Evolutionary conservation across 2,888 invertebrate species (phyloP), one percentile per base, ranked within the genome.

Genomic region (Lithophane semibrunnea): DNA sequence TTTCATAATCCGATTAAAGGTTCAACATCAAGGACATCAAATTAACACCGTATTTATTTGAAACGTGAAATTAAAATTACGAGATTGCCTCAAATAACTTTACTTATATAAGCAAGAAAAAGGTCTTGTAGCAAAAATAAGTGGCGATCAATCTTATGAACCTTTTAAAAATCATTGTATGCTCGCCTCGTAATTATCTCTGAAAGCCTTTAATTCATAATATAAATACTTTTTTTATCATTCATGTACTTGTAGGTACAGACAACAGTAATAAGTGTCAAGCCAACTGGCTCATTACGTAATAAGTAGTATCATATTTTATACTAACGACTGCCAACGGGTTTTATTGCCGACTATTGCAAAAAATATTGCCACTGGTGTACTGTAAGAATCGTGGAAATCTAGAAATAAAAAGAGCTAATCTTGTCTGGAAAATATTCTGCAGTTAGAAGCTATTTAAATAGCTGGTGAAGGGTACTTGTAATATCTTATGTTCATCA

Each of bases 301-400:
- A 88, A 85, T 79, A 87, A 86, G 86, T 81, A 76, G 79, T 78
- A 72, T 80, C 73, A 88, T 87, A 87, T 85, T 81, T 88, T 85
- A 86, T 73, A 79, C 77, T 85, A 88, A 87, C 85, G 88, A 83
- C 88, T 83, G 78, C 70, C 75, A 70, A 80, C 83, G 75, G 61
- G 72, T 80, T 87, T 87, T 88, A 87, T 87, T 84, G 80, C 85
- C 79, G 75, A 70, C 86, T 69, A 77, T 82, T 70, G 78, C 77
- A 86, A 87, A 86, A 81, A 86, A 80, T 77, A 81, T 77, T 63
- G 70, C 84, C 67, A 78, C 52, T 82, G 60, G 82, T 75, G 58
- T 75, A 73, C 70, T 71, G 72, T 69, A 69, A 74, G 10, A 61
- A 67, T 54, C 80, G 83, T 67, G 80, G 66, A 77, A 76, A 68